Conservation (phyloP, 64 coral and sea anemone species). For the Anthopleura sola region DNA sequence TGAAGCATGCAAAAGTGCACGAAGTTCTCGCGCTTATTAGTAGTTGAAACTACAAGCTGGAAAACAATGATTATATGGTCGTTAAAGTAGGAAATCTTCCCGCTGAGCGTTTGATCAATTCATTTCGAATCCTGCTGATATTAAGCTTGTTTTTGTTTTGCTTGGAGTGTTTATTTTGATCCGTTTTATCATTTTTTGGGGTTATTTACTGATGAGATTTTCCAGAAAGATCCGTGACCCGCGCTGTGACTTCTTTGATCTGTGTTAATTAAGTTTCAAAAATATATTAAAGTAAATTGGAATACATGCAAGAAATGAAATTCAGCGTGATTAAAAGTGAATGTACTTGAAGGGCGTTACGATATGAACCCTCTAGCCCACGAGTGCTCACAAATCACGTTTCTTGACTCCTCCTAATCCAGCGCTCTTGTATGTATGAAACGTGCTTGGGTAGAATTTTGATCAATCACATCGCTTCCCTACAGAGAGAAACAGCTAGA, state of each 20-base stretch:
- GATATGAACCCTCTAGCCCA: neutral
- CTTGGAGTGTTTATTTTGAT: neutral
- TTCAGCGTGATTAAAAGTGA: neutral
- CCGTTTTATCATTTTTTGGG: neutral
- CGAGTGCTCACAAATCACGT: neutral
- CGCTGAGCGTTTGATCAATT: neutral
- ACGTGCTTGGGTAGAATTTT: neutral
- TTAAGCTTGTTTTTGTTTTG: neutral
- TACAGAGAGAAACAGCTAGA: neutral
- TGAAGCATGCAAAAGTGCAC: neutral
- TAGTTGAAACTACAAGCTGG: neutral
- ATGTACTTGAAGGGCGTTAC: neutral
- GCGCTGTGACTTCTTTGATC: neutral
- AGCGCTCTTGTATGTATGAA: neutral
- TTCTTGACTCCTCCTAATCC: neutral
- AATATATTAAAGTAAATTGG: neutral
- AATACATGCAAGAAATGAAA: neutral
- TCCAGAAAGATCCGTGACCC: neutral
- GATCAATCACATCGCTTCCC: neutral
- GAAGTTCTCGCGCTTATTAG: neutral
- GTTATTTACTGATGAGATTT: neutral
- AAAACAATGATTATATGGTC: neutral
- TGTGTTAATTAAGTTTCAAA: neutral
- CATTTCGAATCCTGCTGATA: neutral
- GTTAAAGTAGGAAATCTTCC: neutral